Evolutionary conservation across 2,888 invertebrate genomes (phyloP), one percentile per base, ranked within the genome.

Genomic region (Papilio gigon): DNA sequence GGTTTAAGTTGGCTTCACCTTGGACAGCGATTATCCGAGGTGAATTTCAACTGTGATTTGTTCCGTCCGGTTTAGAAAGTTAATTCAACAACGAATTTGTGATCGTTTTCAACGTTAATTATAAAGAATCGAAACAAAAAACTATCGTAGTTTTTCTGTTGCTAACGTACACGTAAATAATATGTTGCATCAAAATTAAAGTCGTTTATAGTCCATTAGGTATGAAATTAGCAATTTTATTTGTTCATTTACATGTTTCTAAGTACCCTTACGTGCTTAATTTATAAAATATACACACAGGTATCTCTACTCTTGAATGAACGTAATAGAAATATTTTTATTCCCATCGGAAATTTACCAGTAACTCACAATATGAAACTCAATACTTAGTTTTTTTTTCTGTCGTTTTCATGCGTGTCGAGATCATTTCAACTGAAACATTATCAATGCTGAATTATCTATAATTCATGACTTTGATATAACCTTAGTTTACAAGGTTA

Each of bases 61-160:
- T 56, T 56, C 53, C 30, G 53, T 53, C 30, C 30, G 53, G 53
- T 56, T 56, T 56, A 17, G 53, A 56, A 56, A 56, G 53, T 30
- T 30, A 30, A 56, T 56, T 56, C 9, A 9, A 30, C 30, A 30
- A n/a, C n/a, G 30, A 56, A 30, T n/a, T 30, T 17, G 11, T 30
- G 3, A 17, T 56, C 53, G 53, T 56, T 30, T 56, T 17, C 8
- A 30, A 30, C 17, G 8, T 9, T 56, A 3, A 56, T 30, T 8
- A 17, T 35, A 47, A 22, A 12, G 11, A 47, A 47, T 12, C 22
- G n/a, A n/a, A n/a, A n/a, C n/a, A n/a, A n/a, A n/a, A n/a, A n/a
- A n/a, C n/a, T n/a, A n/a, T n/a, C n/a, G n/a, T n/a, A n/a, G n/a
- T n/a, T n/a, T n/a, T n/a, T n/a, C n/a, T n/a, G n/a, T n/a, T n/a